phyloP scores from a whole-genome alignment of 2,113 vertebrate genomes.

The Aplodontia rufa region DNA sequence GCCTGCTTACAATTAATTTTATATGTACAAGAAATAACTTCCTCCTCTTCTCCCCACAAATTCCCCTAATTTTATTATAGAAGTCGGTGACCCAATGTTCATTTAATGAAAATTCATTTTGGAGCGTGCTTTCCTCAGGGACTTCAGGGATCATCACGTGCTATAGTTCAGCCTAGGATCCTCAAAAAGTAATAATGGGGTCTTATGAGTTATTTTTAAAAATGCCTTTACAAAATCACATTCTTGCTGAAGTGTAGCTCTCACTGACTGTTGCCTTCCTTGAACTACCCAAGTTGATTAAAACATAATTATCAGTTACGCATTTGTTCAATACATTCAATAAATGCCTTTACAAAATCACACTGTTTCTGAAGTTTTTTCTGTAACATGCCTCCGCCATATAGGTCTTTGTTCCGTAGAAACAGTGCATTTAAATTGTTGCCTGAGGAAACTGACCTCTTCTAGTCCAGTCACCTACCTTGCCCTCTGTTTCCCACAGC shows the following conservation, averaged over 20 bases:
- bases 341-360: neutral
- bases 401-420: constrained; percentile 16
- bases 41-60: accelerated
- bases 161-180: neutral
- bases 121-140: neutral
- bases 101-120: constrained; percentile 39
- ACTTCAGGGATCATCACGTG: neutral
- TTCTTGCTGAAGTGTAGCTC: no score
- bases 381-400: neutral
- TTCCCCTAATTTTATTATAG: neutral
- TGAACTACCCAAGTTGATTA: neutral
- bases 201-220: neutral
- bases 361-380: neutral
- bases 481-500: neutral
- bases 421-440: neutral
- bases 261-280: neutral
- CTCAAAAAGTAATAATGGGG: neutral
- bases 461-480: neutral
- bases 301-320: neutral
- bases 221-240: no score
- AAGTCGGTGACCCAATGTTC: neutral
- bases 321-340: neutral
- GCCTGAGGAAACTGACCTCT: neutral
- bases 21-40: neutral
- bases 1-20: neutral